Evolutionary conservation across 2,888 invertebrate genomes (phyloP).

Genomic region (Germaria angustata): DNA sequence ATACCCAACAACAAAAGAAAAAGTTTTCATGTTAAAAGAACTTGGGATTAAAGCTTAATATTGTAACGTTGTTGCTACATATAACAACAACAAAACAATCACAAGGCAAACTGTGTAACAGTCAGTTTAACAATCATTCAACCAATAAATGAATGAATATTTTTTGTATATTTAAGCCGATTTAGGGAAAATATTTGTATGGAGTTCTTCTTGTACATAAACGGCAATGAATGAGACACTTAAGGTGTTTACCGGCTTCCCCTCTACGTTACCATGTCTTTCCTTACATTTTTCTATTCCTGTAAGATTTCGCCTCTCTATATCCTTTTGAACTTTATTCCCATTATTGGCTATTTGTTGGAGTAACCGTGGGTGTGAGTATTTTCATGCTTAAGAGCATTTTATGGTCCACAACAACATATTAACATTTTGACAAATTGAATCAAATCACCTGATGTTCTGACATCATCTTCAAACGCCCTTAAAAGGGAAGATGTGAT

Average conservation of each 20-base stretch:
- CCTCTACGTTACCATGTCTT: neutral
- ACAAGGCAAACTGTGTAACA: conserved; percentile 1
- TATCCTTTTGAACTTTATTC: no score
- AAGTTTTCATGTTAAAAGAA: conserved; percentile 10
- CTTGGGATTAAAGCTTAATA: conserved; percentile 39
- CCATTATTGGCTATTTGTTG: conserved; percentile 38
- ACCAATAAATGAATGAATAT: neutral
- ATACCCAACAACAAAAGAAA: neutral
- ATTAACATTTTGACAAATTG: conserved; percentile 64
- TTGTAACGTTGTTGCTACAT: conserved; percentile 18
- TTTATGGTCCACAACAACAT: conserved; percentile 51
- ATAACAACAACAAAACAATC: neutral
- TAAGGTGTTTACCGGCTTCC: conserved; percentile 5
- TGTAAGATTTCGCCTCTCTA: no score
- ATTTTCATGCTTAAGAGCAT: conserved; percentile 48
- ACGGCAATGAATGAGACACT: conserved; percentile 41
- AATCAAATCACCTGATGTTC: conserved; percentile 61
- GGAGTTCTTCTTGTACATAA: conserved; percentile 21
- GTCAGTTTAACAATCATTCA: neutral
- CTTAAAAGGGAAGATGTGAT: conserved; percentile 21
- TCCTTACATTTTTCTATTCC: neutral
- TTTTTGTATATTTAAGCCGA: neutral
- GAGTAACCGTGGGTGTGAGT: neutral
- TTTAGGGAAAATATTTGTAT: neutral
- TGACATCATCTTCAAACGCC: conserved; percentile 37